phyloP scores from a whole-genome alignment of 2,888 invertebrate species.

The Heliconius erato region DNA sequence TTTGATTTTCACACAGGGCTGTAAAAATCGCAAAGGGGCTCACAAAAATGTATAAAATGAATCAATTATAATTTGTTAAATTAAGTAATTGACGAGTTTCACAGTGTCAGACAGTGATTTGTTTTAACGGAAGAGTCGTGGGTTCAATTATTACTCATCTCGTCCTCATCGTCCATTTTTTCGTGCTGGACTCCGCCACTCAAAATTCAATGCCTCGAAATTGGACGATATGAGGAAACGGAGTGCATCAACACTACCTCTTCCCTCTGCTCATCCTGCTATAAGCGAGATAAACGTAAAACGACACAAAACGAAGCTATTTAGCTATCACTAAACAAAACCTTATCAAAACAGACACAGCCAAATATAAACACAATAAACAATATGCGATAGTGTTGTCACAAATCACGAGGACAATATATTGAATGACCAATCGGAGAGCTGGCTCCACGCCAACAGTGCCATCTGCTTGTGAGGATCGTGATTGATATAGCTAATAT shows the following conservation, averaged over 20 bases:
- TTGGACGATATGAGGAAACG: background rate
- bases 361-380: slow-evolving; percentile 11
- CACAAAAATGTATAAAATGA: too few relatives aligned
- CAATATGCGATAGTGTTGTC: slow-evolving; percentile 27
- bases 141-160: background rate
- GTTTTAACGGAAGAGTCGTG: background rate
- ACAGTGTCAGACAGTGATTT: too few relatives aligned
- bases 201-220: background rate
- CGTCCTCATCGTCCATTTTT: too few relatives aligned
- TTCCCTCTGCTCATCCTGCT: background rate
- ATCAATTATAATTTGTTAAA: too few relatives aligned
- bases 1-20: too few relatives aligned
- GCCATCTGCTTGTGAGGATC: slow-evolving; percentile 58
- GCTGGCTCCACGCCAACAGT: slow-evolving; percentile 57
- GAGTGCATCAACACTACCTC: background rate
- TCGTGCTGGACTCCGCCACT: background rate
- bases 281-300: too few relatives aligned
- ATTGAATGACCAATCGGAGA: slow-evolving; percentile 50
- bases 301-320: too few relatives aligned
- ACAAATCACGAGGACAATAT: slow-evolving; percentile 33
- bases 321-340: background rate
- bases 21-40: too few relatives aligned
- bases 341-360: background rate
- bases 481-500: slow-evolving; percentile 57
- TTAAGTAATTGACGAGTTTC: too few relatives aligned